phyloP scores from a whole-genome alignment of 1,140 invertebrate genomes.

The Neodiprion lecontei region DNA sequence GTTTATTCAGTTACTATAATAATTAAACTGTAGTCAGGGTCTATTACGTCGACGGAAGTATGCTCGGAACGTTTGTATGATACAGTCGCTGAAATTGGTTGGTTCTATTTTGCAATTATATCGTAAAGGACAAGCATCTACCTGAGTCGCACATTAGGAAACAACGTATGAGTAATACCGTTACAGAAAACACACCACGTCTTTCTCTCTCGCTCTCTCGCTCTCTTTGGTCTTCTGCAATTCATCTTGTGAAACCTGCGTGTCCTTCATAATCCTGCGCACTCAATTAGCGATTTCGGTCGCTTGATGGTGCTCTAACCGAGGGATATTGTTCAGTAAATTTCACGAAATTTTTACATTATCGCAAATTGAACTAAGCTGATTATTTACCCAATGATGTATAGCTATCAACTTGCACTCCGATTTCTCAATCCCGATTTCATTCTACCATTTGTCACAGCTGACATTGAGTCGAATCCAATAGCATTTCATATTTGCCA shows the following conservation, averaged over 20 bases:
- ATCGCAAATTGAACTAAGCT: no score
- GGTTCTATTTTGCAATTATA: not conserved
- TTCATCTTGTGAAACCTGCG: not conserved
- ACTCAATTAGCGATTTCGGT: no score
- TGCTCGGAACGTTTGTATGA: conserved; percentile 25
- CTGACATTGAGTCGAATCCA: no score
- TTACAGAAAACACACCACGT: not conserved
- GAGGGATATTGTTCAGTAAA: no score
- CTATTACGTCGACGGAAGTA: conserved; percentile 25
- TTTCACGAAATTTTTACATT: no score
- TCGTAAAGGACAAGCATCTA: not conserved
- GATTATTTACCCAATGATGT: no score
- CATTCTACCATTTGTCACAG: no score
- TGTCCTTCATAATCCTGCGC: no score
- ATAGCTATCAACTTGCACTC: no score
- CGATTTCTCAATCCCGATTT: no score
- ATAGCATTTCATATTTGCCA: no score
- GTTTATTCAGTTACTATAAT: not conserved
- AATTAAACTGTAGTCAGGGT: conserved; percentile 23
- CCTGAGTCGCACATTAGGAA: not conserved
- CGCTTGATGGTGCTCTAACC: no score
- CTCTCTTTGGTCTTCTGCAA: not conserved
- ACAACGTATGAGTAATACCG: not conserved
- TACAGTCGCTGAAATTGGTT: conserved; percentile 25
- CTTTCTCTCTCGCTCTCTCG: not conserved